Percentiles rank a stretch among this genome's conserved stretches.
These are phyloP conservation scores for Bimastos eiseni DNA, from an alignment of 2,888 invertebrate species.

Conservation along the genomic window DNA sequence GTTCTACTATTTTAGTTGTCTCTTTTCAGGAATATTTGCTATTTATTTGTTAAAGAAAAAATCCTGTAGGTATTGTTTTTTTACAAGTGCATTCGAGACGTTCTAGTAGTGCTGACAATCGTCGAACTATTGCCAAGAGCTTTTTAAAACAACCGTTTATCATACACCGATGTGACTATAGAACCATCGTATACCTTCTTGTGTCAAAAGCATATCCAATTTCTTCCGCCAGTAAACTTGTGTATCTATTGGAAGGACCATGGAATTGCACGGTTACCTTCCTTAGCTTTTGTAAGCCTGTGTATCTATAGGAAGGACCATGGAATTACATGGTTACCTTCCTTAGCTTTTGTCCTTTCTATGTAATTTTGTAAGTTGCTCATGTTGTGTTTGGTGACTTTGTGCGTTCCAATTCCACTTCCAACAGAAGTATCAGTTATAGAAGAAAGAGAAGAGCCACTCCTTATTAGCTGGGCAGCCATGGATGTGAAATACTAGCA, in stretches of 20 bases:
- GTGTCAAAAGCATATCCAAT: neutral
- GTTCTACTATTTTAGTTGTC: neutral
- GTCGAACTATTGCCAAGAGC: neutral
- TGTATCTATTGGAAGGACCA: neutral
- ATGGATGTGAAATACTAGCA: too few relatives aligned
- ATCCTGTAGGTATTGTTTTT: neutral
- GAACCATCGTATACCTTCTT: neutral
- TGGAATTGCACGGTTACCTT: neutral
- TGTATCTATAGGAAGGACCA: neutral
- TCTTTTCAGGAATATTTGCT: neutral
- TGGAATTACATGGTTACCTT: neutral
- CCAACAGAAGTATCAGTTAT: too few relatives aligned
- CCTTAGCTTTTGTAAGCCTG: neutral
- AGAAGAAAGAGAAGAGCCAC: too few relatives aligned
- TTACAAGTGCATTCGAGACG: neutral
- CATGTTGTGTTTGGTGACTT: too few relatives aligned
- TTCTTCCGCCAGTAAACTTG: neutral
- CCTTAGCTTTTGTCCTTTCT: neutral
- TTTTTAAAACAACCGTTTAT: neutral
- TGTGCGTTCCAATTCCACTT: too few relatives aligned
- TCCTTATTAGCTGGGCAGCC: too few relatives aligned
- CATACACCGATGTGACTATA: too few relatives aligned
- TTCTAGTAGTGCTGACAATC: neutral
- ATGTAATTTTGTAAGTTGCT: neutral
- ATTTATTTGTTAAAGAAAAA: neutral